Evolutionary conservation across 2,888 invertebrate species (phyloP).

Genomic region (Spicauda simplicius): DNA sequence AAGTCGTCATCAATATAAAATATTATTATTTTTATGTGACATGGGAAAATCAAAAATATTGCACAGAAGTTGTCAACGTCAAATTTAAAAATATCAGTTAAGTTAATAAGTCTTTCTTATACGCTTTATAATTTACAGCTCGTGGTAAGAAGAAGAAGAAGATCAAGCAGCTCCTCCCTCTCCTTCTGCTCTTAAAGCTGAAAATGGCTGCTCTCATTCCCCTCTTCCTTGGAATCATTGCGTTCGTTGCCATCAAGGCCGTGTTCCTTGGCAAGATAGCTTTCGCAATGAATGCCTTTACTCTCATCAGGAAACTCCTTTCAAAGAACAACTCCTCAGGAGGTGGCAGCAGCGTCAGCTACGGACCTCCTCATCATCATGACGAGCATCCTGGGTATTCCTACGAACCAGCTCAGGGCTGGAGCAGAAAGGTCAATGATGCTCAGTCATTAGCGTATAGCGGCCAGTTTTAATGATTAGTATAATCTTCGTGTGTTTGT

Average conservation of each 20-base stretch:
- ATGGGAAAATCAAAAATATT: too few relatives aligned
- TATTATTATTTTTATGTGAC: too few relatives aligned
- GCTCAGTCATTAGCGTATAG: constrained; percentile 89
- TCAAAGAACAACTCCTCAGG: constrained; percentile 80
- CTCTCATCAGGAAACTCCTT: constrained; percentile 87
- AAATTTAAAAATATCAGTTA: too few relatives aligned
- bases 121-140: constrained; percentile 71
- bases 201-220: constrained; percentile 91
- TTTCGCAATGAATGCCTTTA: constrained; percentile 90
- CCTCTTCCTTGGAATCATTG: constrained; percentile 89
- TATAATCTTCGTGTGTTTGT: constrained; percentile 51
- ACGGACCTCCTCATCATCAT: constrained; percentile 86
- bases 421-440: constrained; percentile 87
- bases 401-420: constrained; percentile 84
- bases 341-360: constrained; percentile 83
- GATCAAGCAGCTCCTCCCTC: constrained; percentile 90
- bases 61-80: too few relatives aligned
- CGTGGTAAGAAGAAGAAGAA: constrained; percentile 91
- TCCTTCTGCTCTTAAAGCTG: constrained; percentile 90
- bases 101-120: too few relatives aligned
- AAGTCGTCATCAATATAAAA: too few relatives aligned
- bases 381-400: constrained; percentile 83
- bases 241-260: constrained; percentile 93
- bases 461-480: constrained; percentile 60
- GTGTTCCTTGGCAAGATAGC: constrained; percentile 93